These are phyloP conservation scores for Aleiodes leptofemur DNA, from an alignment of 2,888 invertebrate species.

Conservation along the genomic window DNA sequence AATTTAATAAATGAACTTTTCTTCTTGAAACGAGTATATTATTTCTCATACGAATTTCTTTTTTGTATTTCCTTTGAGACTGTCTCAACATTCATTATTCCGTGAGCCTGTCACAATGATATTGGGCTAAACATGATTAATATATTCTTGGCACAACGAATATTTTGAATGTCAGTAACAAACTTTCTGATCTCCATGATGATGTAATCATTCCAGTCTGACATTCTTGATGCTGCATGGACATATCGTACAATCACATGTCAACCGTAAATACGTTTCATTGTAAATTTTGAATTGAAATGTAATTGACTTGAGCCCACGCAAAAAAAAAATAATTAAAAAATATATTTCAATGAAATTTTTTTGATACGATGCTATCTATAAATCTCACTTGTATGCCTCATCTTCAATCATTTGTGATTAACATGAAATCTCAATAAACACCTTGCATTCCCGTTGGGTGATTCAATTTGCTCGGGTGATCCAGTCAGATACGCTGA, in stretches of 20 bases:
- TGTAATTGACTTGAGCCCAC: slow-evolving; percentile 23
- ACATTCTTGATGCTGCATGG: background rate
- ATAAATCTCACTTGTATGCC: background rate
- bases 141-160: too few relatives aligned
- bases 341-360: slow-evolving; percentile 1
- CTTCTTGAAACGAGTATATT: too few relatives aligned
- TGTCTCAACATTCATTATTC: slow-evolving; percentile 9
- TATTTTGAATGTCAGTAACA: slow-evolving; percentile 9
- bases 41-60: background rate
- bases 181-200: slow-evolving; percentile 1
- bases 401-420: slow-evolving; percentile 43
- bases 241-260: background rate
- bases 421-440: slow-evolving; percentile 69
- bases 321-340: background rate
- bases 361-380: slow-evolving; percentile 16
- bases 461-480: slow-evolving; percentile 66
- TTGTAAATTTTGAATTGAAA: slow-evolving; percentile 14
- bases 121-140: background rate
- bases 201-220: slow-evolving; percentile 2
- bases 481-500: slow-evolving; percentile 39
- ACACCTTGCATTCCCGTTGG: slow-evolving; percentile 62
- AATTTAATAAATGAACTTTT: too few relatives aligned
- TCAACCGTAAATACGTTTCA: background rate
- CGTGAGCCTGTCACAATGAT: background rate
- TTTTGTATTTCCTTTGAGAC: background rate